Base-by-base conservation (phyloP, 2,797 vertebrate genomes). In the Enteromius viviparus region DNA sequence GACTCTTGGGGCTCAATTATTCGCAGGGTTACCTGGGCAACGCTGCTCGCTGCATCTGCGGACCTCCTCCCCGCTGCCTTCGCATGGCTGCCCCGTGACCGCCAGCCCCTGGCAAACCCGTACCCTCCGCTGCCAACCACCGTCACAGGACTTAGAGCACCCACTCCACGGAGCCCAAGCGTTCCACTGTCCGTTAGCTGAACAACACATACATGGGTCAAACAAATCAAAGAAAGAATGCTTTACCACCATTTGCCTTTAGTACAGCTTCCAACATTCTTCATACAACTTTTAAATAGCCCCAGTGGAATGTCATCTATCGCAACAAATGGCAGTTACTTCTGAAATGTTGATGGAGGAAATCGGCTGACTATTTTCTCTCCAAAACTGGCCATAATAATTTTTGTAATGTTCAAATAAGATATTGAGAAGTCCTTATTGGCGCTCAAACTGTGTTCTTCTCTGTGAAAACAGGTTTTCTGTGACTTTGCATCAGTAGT, bases 181-280 rank as follows among this genome's bases (percentile, higher is more conserved):
- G 87, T 99, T 99, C 98, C 98, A 99, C 85, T 99, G 97, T 37
- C 98, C 98, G 40, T 99, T 98, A 78, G 97, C 98, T 99, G 76
- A n/a, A 88, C 87, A 1, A 32, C 58, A 84, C 55, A 90, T 17
- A 82, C 10, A 83, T 8, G 29, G 6, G 14, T 34, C 1, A 7
- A 29, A 34, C 6, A 15, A 32, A 17, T 34, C 15, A 6, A 9
- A 34, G 7, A 6, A 9, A 34, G 7, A 65, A 15, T 32, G 62
- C 17, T 64, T 64, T 19, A 64, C 29, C 29, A 64, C 62, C 26
- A 9, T 64, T 64, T 34, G 29, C 62, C 62, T 64, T 64, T 64
- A 64, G 15, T 64, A 64, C 29, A 34, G 29, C 14, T 64, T 32
- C 14, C 62, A 64, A 64, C 62, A 15, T 32, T 64, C 62, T 32